Evolutionary conservation across 2,888 invertebrate species (phyloP).

Genomic region (Morpho helenor): DNA sequence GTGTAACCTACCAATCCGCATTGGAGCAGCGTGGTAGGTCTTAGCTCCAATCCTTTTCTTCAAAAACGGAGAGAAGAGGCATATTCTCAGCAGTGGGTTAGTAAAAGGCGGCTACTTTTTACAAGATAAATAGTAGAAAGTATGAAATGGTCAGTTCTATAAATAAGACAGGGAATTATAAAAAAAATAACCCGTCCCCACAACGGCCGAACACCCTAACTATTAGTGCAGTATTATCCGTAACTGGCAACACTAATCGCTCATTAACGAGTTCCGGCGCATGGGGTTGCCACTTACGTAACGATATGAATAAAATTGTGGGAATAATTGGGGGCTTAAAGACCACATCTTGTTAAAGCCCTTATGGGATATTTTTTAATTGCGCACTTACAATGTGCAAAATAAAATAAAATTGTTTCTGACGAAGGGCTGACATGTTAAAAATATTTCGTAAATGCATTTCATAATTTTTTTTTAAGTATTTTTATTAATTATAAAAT

Average conservation of each 20-base stretch:
- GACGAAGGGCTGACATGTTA: no score
- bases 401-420: slow-evolving; percentile 3
- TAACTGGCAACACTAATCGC: slow-evolving; percentile 76
- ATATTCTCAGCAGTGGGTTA: no score
- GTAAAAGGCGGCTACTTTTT: no score
- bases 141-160: no score
- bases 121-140: no score
- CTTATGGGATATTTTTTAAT: slow-evolving; percentile 25
- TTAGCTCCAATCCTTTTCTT: no score
- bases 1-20: no score
- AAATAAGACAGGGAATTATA: not conserved
- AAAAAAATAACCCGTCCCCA: slow-evolving; percentile 12
- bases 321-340: slow-evolving; percentile 38
- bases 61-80: no score
- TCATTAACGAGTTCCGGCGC: slow-evolving; percentile 68
- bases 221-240: slow-evolving; percentile 69
- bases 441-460: no score
- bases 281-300: slow-evolving; percentile 32
- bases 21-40: no score
- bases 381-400: slow-evolving; percentile 9
- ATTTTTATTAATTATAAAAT: no score
- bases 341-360: slow-evolving; percentile 23
- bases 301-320: slow-evolving; percentile 38
- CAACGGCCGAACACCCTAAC: slow-evolving; percentile 56
- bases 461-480: no score